A percentile compares a stretch with the other conserved stretches of the same genome.
Conservation (phyloP, 2,113 vertebrate species). For the Chaetorhynchus papuensis region DNA sequence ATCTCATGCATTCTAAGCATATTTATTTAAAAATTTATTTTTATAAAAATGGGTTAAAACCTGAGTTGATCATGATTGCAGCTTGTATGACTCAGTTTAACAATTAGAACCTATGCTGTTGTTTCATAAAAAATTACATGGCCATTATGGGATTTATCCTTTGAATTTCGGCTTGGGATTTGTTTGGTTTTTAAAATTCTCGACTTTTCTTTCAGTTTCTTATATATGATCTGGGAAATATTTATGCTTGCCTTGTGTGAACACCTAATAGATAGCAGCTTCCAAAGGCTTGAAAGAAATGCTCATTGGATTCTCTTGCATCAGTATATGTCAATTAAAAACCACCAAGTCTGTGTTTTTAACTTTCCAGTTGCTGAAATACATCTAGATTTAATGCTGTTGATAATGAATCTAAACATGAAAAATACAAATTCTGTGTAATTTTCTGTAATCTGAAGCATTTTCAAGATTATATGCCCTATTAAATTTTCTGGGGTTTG, state of each 20-base stretch:
- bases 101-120: neutral
- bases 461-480: neutral
- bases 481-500: neutral
- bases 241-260: neutral
- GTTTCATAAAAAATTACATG: constrained; percentile 1
- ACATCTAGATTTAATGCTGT: neutral
- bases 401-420: neutral
- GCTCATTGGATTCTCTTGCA: neutral
- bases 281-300: neutral
- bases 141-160: neutral
- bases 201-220: neutral
- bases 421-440: neutral
- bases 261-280: neutral
- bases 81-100: neutral
- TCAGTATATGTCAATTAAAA: neutral
- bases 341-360: neutral
- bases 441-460: neutral
- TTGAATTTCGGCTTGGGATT: neutral
- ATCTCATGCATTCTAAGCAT: neutral
- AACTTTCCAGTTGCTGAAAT: neutral
- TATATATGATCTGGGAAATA: neutral
- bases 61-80: neutral
- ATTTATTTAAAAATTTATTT: neutral
- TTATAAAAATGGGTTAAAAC: neutral
- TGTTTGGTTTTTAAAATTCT: neutral